Evolutionary conservation across 2,888 invertebrate species (phyloP), one percentile per base, ranked within the genome.

Genomic region (Drosophila ochracea): DNA sequence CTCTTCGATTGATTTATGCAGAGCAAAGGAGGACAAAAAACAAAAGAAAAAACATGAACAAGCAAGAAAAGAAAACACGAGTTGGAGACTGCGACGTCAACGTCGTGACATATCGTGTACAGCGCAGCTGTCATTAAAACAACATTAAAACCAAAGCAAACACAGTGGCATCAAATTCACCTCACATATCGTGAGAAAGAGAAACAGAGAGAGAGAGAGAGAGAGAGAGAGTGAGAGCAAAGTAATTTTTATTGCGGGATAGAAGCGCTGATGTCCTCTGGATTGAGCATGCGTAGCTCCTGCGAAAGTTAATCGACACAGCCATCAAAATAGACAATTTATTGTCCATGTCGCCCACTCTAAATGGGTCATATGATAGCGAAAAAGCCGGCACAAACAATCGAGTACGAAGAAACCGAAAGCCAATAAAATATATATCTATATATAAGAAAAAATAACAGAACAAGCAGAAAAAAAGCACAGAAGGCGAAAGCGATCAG

Each of bases 101-200:
- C 31, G 28, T 6, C 50, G 43, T 43, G 54, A 58, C 69, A 30
- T 21, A n/a, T 39, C 37, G 67, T 50, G 57, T 25, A 61, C 78
- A 66, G 63, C 78, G 78, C 83, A 84, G 76, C 78, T 84, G 80
- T 68, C 84, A 83, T 80, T 85, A 81, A 83, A 83, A 78, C 83
- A 73, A 83, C 81, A 83, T 83, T 83, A 73, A 83, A 85, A 72
- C 54, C 70, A 79, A 83, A 83, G 52, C 71, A 78, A 78, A 72
- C 66, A 72, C 13, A 47, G 30, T 52, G 65, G 39, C 72, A 58
- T 66, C 63, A 78, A 76, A 78, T 68, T 78, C 63, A 72, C 31
- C 66, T 66, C 78, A 37, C 60, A 65, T 43, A 63, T 31, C 37
- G 11, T 30, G 2, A 54, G 13, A 55, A 10, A n/a, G 25, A 28